These are phyloP conservation scores for Bettongia penicillata DNA, from an alignment of 2,113 vertebrate genomes.

Conservation along the genomic window DNA sequence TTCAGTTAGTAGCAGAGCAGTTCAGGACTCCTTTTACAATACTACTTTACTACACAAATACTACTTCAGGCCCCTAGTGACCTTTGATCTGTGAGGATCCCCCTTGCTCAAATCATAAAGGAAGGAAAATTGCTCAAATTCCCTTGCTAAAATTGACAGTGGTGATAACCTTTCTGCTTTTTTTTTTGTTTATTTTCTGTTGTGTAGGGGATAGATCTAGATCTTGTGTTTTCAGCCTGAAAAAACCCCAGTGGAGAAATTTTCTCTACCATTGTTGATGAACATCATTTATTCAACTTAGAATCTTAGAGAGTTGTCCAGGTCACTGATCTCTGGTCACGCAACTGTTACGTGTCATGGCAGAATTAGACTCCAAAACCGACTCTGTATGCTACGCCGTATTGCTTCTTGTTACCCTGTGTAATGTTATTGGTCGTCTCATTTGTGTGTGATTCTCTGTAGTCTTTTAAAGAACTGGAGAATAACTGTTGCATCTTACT, in stretches of 20 bases:
- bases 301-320: not conserved
- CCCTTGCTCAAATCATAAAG: not conserved
- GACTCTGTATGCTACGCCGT: not conserved
- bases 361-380: not conserved
- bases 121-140: conserved; percentile 11
- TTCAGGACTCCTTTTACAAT: not conserved
- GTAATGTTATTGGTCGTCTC: not conserved
- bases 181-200: not conserved
- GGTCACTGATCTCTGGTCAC: not conserved
- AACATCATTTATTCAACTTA: not conserved
- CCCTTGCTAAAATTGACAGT: conserved; percentile 29
- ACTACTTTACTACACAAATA: not conserved
- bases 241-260: not conserved
- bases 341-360: not conserved
- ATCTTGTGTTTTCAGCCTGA: not conserved
- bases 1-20: not conserved
- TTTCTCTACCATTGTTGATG: not conserved
- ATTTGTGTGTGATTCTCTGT: not conserved
- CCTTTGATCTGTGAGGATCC: not conserved
- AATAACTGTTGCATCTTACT: not conserved
- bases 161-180: conserved; percentile 16
- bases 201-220: not conserved
- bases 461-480: not conserved
- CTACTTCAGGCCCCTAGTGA: not conserved
- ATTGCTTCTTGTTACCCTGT: not conserved